phyloP scores from a whole-genome alignment of 2,888 invertebrate genomes.

The Lasioglossum vierecki region DNA sequence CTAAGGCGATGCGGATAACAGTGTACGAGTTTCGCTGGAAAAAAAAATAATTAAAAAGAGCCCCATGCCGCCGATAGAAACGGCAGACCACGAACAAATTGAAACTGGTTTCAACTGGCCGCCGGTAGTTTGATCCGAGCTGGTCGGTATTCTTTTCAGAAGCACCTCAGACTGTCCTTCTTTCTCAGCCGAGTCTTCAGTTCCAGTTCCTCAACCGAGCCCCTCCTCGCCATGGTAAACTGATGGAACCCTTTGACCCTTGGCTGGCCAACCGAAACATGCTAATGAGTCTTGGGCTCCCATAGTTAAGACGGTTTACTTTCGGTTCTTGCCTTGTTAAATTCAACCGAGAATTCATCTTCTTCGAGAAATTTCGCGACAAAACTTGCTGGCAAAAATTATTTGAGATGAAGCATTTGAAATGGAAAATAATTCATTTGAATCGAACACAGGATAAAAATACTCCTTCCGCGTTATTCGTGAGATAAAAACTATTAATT shows the following conservation, averaged over 20 bases:
- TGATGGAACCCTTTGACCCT: neutral
- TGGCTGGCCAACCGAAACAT: constrained; percentile 1
- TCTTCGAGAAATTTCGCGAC: too few relatives aligned
- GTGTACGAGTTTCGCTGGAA: constrained; percentile 45
- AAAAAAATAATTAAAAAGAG: constrained; percentile 70
- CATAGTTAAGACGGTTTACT: neutral
- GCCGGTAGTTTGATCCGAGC: constrained; percentile 72
- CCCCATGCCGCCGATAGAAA: constrained; percentile 62
- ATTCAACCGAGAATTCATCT: neutral
- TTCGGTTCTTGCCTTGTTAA: neutral
- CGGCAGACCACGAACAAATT: constrained; percentile 70
- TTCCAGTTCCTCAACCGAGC: neutral
- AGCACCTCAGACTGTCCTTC: constrained; percentile 42
- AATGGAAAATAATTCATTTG: too few relatives aligned
- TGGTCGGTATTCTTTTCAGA: constrained; percentile 28
- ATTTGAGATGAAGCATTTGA: too few relatives aligned
- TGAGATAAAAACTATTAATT: too few relatives aligned
- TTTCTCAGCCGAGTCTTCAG: constrained; percentile 15
- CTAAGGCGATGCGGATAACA: constrained; percentile 35
- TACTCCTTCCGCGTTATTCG: too few relatives aligned
- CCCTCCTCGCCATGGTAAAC: neutral
- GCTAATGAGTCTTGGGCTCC: neutral
- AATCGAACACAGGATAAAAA: too few relatives aligned
- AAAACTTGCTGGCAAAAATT: too few relatives aligned
- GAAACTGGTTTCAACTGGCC: constrained; percentile 81